Evolutionary conservation across 2,888 invertebrate genomes (phyloP).

Genomic region (Dorcus hopei): DNA sequence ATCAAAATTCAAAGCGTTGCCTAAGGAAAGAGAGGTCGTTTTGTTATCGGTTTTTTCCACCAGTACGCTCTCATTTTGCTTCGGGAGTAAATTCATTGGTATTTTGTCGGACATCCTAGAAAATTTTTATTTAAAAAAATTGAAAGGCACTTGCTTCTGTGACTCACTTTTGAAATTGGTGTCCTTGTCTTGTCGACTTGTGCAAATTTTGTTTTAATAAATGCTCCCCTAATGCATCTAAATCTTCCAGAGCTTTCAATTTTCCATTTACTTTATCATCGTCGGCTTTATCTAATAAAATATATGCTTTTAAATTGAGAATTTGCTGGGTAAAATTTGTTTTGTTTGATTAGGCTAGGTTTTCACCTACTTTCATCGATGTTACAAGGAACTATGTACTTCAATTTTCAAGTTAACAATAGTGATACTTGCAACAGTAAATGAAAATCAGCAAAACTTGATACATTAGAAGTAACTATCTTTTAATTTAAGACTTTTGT

Average conservation of each 20-base stretch:
- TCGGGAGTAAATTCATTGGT: constrained; percentile 62
- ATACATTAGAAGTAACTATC: too few species aligned
- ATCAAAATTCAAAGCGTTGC: constrained; percentile 43
- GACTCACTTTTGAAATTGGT: constrained; percentile 49
- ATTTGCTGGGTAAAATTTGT: too few species aligned
- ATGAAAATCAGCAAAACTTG: too few species aligned
- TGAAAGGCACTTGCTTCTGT: background rate
- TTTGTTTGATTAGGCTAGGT: too few species aligned
- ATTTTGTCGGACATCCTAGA: constrained; percentile 59
- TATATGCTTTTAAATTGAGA: too few species aligned
- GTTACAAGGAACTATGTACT: too few species aligned
- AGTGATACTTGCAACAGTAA: too few species aligned
- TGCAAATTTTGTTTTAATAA: constrained; percentile 68
- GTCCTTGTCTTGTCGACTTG: constrained; percentile 40
- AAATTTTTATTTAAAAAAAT: constrained; percentile 24
- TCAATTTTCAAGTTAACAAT: too few species aligned
- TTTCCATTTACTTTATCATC: constrained; percentile 39
- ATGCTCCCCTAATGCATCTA: constrained; percentile 78
- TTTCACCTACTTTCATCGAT: too few species aligned
- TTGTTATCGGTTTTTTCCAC: constrained; percentile 7
- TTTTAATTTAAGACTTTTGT: too few species aligned
- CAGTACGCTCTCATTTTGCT: constrained; percentile 23
- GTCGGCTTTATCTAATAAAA: constrained; percentile 6
- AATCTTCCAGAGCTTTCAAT: constrained; percentile 65
- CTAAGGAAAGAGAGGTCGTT: constrained; percentile 11